Percentiles rank a stretch among this genome's conserved stretches.
Evolutionary conservation across 2,888 invertebrate genomes (phyloP).

Genomic region (Eilema sororculum): DNA sequence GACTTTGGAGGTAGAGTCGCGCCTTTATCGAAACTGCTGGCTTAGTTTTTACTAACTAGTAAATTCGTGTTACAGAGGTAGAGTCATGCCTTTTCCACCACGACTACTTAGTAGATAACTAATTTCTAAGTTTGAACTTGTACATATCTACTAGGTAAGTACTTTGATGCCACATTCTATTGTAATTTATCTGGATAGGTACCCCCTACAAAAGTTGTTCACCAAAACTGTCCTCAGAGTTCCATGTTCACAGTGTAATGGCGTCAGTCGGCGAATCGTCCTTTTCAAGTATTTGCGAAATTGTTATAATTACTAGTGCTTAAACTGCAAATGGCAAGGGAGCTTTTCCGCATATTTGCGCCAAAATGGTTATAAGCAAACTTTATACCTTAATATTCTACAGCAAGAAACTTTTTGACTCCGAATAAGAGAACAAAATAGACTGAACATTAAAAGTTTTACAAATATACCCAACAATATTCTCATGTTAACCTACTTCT

Average conservation of each 20-base stretch:
- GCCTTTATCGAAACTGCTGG: too few relatives aligned
- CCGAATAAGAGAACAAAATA: constrained; percentile 24
- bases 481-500: neutral
- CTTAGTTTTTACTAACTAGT: too few relatives aligned
- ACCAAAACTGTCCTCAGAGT: constrained; percentile 36
- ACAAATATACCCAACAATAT: neutral
- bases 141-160: neutral
- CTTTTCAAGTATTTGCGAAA: constrained; percentile 52
- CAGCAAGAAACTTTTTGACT: constrained; percentile 41
- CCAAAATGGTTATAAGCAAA: constrained; percentile 42
- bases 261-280: constrained; percentile 40
- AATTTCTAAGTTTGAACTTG: neutral
- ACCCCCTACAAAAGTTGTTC: constrained; percentile 13
- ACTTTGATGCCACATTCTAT: neutral
- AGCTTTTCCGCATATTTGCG: constrained; percentile 39
- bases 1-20: too few relatives aligned
- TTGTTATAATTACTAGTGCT: constrained; percentile 52
- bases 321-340: constrained; percentile 44
- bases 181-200: constrained; percentile 1
- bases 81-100: too few relatives aligned
- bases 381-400: constrained; percentile 45
- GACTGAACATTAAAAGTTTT: constrained; percentile 9
- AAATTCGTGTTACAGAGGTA: too few relatives aligned
- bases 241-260: constrained; percentile 46
- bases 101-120: too few relatives aligned